Evolutionary conservation across 2,888 invertebrate genomes (phyloP), one percentile per base, ranked within the genome.

Genomic region (Noctuana brunneofusca): DNA sequence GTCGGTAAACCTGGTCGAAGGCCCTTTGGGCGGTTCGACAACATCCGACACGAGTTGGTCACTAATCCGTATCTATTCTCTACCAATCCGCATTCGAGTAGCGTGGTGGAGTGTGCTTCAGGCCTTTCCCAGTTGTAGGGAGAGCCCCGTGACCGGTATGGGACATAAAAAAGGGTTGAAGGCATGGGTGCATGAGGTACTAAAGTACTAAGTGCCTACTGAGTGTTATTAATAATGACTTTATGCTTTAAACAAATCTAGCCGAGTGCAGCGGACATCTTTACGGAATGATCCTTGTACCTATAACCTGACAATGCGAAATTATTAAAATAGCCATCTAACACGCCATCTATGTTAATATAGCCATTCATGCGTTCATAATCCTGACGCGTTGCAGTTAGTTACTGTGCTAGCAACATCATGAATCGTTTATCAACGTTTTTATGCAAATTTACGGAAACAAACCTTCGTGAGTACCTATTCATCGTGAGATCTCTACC

Each of bases 291-390:
- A 60, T 60, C 53, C 46, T n/a, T 53, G 60, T 48, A 22, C 32
- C n/a, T 57, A 35, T 60, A 53, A 54, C 53, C 53, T 46, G 53
- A 46, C 52, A 59, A 30, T 54, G 60, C 53, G 53, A 60, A 60
- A 54, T 60, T 53, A 60, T 53, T 60, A 60, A 53, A 60, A 54
- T 60, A 22, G 46, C 46, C 35, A 60, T 27, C 5, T 3, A 27
- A 27, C 27, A 60, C 60, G 22, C 53, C 53, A 60, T 53, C 32
- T 60, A 60, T 60, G 53, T 32, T 60, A 60, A 60, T 53, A 53
- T 24, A 54, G 46, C 60, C 60, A 22, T 60, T 54, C 46, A 60
- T 46, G 53, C 60, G 60, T 60, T 54, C 59, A 60, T 50, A 22
- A 52, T 43, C 53, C 53, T 60, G 60, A 60, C 53, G 53, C 32